phyloP scores from a whole-genome alignment of 2,888 invertebrate species.

The Melieria omissa region DNA sequence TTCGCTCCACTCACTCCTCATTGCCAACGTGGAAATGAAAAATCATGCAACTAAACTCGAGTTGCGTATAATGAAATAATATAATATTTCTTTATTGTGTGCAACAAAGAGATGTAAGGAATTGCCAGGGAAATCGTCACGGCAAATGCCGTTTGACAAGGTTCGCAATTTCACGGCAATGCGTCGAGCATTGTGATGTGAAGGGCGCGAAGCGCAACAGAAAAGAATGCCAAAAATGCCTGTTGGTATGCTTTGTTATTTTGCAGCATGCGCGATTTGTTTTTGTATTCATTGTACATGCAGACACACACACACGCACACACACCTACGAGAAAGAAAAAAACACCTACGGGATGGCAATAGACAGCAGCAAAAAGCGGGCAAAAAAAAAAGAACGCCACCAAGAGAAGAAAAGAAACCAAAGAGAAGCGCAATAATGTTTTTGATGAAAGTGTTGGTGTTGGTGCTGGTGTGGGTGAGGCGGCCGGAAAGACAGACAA shows the following conservation, averaged over 20 bases:
- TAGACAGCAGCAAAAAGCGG: constrained; percentile 28
- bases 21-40: too few species aligned
- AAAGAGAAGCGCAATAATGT: too few species aligned
- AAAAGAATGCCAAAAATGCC: neutral
- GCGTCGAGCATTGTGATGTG: too few species aligned
- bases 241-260: neutral
- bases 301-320: constrained; percentile 35
- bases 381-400: too few species aligned
- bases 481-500: too few species aligned
- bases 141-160: too few species aligned
- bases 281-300: constrained; percentile 4
- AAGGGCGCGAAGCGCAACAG: neutral
- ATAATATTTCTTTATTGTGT: neutral
- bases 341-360: constrained; percentile 7
- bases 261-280: neutral
- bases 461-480: neutral
- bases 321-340: constrained; percentile 8
- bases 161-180: too few species aligned
- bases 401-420: too few species aligned
- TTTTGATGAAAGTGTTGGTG: too few species aligned
- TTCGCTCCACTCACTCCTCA: too few species aligned
- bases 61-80: constrained; percentile 16
- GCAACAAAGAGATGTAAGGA: too few species aligned
- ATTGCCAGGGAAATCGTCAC: too few species aligned
- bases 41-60: neutral